These are phyloP conservation scores for Dasypogon diadema DNA, from an alignment of 2,888 invertebrate genomes.

Conservation along the genomic window DNA sequence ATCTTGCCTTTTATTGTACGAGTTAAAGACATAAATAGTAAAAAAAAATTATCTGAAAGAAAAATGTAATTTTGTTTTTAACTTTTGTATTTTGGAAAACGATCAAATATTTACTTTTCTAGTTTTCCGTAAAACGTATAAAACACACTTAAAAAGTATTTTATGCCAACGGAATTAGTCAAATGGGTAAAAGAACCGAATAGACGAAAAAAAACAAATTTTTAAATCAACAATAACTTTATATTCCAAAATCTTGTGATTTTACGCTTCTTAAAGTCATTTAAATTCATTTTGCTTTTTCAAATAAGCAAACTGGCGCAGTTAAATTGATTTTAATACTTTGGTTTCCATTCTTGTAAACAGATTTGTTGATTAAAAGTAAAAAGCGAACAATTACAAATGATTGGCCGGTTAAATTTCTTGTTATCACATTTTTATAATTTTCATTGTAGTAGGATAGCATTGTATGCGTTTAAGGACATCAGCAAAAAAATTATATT, in stretches of 20 bases:
- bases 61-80: no score
- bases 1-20: no score
- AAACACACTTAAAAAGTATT: no score
- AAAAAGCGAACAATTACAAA: not conserved
- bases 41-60: no score
- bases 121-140: no score
- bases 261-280: constrained; percentile 23
- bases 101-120: no score
- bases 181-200: not conserved
- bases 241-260: constrained; percentile 36
- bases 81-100: no score
- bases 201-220: not conserved
- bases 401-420: not conserved
- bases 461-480: not conserved
- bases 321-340: not conserved
- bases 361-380: not conserved
- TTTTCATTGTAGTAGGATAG: not conserved
- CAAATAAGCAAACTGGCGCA: not conserved
- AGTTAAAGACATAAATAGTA: no score
- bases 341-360: not conserved
- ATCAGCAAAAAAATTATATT: constrained; percentile 21
- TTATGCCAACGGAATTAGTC: not conserved
- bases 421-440: constrained; percentile 4
- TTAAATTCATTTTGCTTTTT: not conserved
- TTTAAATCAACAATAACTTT: constrained; percentile 10